These are phyloP conservation scores for Hypocryptadius cinnamomeus DNA, from an alignment of 2,113 vertebrate species.

Conservation along the genomic window DNA sequence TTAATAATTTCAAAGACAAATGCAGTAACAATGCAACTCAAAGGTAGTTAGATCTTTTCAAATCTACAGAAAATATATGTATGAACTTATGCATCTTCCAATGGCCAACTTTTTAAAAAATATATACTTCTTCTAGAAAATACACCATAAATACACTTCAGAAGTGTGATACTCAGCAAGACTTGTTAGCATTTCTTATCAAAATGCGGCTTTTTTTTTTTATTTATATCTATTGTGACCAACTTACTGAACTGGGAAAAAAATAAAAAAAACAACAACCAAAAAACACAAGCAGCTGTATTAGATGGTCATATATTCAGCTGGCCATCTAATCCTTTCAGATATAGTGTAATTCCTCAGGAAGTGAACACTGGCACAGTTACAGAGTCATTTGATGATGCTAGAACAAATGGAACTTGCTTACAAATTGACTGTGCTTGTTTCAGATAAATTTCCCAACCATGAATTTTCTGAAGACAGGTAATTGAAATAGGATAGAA, in stretches of 20 bases:
- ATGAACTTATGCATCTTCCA: neutral
- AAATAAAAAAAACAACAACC: too few species aligned
- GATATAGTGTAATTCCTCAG: neutral
- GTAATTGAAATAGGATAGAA: neutral
- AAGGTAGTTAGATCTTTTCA: neutral
- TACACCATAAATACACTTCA: neutral
- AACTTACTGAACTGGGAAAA: neutral
- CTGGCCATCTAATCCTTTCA: neutral
- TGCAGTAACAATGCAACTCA: neutral
- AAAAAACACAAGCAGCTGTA: neutral
- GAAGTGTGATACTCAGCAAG: neutral
- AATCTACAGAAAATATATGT: neutral
- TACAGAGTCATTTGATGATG: neutral
- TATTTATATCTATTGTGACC: neutral
- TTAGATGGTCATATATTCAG: neutral
- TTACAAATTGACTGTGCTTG: neutral
- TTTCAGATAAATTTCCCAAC: neutral
- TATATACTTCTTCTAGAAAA: neutral
- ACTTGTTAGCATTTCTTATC: neutral
- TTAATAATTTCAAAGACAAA: neutral
- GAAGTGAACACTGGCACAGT: neutral
- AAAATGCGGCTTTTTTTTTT: neutral
- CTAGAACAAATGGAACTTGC: neutral
- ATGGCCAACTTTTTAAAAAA: neutral
- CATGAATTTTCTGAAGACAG: neutral